Evolutionary conservation across 2,888 invertebrate genomes (phyloP), one percentile per base, ranked within the genome.

Genomic region (Zaprionus lineosus): DNA sequence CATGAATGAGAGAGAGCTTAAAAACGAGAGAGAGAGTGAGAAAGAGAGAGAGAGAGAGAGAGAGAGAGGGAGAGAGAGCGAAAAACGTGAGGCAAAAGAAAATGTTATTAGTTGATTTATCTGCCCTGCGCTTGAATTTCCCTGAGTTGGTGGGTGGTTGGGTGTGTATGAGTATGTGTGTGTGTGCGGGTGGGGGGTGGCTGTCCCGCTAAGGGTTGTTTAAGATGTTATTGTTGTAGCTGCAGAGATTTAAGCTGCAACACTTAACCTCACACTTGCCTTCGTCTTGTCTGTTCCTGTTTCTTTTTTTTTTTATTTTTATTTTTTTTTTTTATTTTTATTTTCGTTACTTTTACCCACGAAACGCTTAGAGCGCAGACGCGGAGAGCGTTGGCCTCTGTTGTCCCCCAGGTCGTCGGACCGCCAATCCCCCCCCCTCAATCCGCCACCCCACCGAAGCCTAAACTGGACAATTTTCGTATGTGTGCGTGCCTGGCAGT

Each of bases 211-310:
- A 62, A 78, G 75, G 75, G 75, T 75, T 74, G 75, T 61, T 74
- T 28, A 62, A 64, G 50, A 57, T 39, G 44, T 28, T 39, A 43
- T n/a, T 31, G 34, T 39, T 58, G 43, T 51, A 16, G 48, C 26
- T 71, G 69, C 65, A 73, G 52, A 83, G 85, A 87, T 84, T 85
- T 73, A 79, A 85, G 86, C 72, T 79, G 64, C 65, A 62, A 61
- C 86, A 82, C 76, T 86, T 83, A 87, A 85, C 86, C 84, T 71
- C 74, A 75, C 76, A 82, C 86, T 82, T 73, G 70, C 66, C 79
- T 58, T 82, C 63, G 48, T 65, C 79, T 70, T 59, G 34, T 47
- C 40, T 53, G 31, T 62, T 50, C 29, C 31, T 33, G 4, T 51
- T 46, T 44, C 56, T 51, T 37, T 37, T 14, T 14, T 33, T 47